These are phyloP conservation scores for Heliopora coerulea DNA, from an alignment of 92 coral and sea anemone genomes.

Conservation along the genomic window DNA sequence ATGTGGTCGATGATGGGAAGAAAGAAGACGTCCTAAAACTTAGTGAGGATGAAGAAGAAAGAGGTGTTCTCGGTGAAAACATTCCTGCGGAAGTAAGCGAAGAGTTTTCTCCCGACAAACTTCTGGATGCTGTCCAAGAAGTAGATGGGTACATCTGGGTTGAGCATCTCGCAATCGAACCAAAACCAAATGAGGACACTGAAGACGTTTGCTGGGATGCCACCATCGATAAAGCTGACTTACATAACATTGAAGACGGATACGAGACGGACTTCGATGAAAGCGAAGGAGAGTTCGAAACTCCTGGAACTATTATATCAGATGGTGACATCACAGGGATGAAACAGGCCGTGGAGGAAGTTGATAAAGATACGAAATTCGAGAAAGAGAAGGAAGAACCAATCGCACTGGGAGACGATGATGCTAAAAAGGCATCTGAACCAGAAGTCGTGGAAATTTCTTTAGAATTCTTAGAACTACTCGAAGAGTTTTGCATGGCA, in stretches of 20 bases:
- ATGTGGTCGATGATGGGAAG: too few species aligned
- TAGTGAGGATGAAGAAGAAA: too few species aligned
- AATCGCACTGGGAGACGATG: too few species aligned
- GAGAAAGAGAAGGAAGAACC: too few species aligned
- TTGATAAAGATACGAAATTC: too few species aligned
- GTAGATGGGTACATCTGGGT: background rate
- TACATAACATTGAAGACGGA: background rate
- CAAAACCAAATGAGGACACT: background rate
- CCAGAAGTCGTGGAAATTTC: slow-evolving; percentile 19
- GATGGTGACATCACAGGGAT: background rate
- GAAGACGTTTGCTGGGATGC: background rate
- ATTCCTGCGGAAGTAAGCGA: too few species aligned
- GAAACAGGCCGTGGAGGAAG: background rate
- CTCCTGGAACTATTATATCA: background rate
- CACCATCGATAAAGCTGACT: background rate
- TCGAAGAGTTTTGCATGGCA: slow-evolving; percentile 39
- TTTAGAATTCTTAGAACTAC: slow-evolving; percentile 11
- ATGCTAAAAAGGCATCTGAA: background rate
- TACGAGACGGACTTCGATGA: background rate
- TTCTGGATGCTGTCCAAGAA: background rate
- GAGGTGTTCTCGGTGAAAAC: too few species aligned
- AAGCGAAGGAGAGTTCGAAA: background rate
- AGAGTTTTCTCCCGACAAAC: too few species aligned
- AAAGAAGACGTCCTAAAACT: too few species aligned
- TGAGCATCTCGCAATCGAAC: background rate